Base-by-base conservation (phyloP, 2,888 invertebrate species). In the Cerceris rybyensis region DNA sequence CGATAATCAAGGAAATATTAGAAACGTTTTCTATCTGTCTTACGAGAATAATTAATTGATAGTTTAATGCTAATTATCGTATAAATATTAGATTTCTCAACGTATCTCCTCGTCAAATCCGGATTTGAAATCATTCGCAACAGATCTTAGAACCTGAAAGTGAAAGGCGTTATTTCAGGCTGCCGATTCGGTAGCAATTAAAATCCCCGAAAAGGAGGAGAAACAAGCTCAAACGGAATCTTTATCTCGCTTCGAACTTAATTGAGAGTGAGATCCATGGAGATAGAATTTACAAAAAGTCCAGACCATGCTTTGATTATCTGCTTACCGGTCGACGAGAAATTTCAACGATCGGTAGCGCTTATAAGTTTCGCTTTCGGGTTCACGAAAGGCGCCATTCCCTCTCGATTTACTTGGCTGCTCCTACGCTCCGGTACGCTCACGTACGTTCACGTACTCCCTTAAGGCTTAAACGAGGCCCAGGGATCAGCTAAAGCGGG, bases 331-430 rank as follows among this genome's bases (percentile, higher is more conserved):
- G 17, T 52, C 41, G 60, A 39, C 8, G 13, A 13, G 11, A 16
- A 60, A 13, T 71, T 52, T 55, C 54, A 69, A 43, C 17, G 55
- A 75, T 71, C 69, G 63, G 71, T 58, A 46, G 57, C 67, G 64
- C 17, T 61, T 28, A 28, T 28, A 68, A 66, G 66, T 71, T 82
- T 78, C 78, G 71, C 71, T 81, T 82, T 81, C 66, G 69, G 78
- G 41, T 58, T 65, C 63, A 68, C 58, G 49, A 71, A 52, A 58
- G 67, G 39, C 55, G 60, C 14, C 54, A 52, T 50, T 65, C 28
- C 54, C 60, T 69, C 55, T 28, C 46, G 52, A 41, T 71, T 59
- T 58, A 52, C 61, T 58, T 46, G 64, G n/a, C 58, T 39, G 74
- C 66, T 64, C 42, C 52, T 64, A 57, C 46, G 43, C 16, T 54